Percentiles rank a stretch among this genome's conserved stretches.
Evolutionary conservation across 1,140 invertebrate species (phyloP).

Genomic region (Cylas formicarius): DNA sequence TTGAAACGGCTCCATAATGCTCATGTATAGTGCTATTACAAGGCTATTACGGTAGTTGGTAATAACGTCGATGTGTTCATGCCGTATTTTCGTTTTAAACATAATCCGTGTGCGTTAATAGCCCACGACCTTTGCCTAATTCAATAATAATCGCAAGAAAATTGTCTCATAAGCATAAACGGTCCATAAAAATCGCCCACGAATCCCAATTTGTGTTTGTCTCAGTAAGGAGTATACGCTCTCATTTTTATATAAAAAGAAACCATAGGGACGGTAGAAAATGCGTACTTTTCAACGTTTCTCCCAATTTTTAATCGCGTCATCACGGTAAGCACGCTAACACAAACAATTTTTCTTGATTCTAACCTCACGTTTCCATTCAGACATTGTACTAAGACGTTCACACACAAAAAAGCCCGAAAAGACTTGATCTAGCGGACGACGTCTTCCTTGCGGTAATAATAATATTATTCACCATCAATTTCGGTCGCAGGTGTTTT

Average conservation of each 20-base stretch:
- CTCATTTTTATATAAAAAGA: neutral
- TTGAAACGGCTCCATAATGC: neutral
- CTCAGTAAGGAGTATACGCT: neutral
- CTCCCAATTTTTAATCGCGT: neutral
- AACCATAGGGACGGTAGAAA: neutral
- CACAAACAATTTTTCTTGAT: neutral
- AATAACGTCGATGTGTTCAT: neutral
- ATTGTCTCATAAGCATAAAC: constrained; percentile 5
- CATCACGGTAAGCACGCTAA: too few relatives aligned
- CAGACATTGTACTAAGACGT: too few relatives aligned
- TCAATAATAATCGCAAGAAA: constrained; percentile 6
- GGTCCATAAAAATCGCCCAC: neutral
- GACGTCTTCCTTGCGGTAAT: too few relatives aligned
- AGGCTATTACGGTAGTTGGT: neutral
- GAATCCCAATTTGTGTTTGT: neutral
- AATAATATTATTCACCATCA: too few relatives aligned
- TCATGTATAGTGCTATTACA: neutral
- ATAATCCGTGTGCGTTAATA: neutral
- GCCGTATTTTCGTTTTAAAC: constrained; percentile 2
- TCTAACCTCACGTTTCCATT: neutral
- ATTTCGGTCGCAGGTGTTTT: too few relatives aligned
- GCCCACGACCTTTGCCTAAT: constrained; percentile 4
- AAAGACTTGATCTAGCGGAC: too few relatives aligned
- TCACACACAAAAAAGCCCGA: too few relatives aligned
- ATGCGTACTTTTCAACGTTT: too few relatives aligned